Conservation (phyloP, 1,140 invertebrate genomes). For the Ylistrum balloti region DNA sequence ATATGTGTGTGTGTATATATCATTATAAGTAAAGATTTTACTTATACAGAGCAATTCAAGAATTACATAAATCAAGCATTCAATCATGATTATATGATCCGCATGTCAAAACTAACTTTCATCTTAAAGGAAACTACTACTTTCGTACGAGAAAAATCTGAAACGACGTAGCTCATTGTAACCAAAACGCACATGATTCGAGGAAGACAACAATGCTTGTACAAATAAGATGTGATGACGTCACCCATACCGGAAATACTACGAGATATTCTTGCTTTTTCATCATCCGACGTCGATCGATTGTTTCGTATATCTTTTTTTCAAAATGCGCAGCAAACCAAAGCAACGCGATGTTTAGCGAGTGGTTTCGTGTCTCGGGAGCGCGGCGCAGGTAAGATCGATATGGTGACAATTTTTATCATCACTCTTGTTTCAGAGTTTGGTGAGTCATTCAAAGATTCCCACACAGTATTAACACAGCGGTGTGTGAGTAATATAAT, state of each 20-base stretch:
- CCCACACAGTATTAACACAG: neutral
- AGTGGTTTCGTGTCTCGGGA: neutral
- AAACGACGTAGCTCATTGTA: too few relatives aligned
- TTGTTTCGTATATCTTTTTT: slow-evolving; percentile 22
- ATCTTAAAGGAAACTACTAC: too few relatives aligned
- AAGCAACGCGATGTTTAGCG: neutral
- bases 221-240: neutral
- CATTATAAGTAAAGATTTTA: too few relatives aligned
- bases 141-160: too few relatives aligned
- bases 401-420: slow-evolving; percentile 35
- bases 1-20: too few relatives aligned
- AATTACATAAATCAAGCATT: too few relatives aligned
- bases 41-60: too few relatives aligned
- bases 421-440: slow-evolving; percentile 22
- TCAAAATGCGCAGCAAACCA: slow-evolving; percentile 32
- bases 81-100: too few relatives aligned
- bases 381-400: neutral
- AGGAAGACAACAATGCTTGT: neutral
- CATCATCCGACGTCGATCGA: slow-evolving; percentile 27
- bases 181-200: neutral
- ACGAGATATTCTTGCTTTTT: neutral
- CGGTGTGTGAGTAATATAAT: neutral
- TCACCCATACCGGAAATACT: neutral
- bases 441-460: neutral
- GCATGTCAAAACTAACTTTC: too few relatives aligned